Evolutionary conservation across 2,113 vertebrate species (phyloP).

Genomic region (Pongo abelii): DNA sequence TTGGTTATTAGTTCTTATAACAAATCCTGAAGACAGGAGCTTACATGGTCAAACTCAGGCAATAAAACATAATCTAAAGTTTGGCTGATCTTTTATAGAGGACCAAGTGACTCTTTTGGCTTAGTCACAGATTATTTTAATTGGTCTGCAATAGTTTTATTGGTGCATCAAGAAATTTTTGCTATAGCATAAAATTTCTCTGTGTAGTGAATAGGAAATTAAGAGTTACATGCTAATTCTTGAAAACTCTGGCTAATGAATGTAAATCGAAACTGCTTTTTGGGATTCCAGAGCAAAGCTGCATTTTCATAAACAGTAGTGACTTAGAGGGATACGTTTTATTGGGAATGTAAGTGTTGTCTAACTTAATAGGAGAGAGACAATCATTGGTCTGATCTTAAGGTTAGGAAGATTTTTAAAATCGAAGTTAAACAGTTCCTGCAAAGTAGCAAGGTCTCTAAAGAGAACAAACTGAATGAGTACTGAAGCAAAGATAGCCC

Average conservation of each 20-base stretch:
- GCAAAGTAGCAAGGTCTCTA: background rate
- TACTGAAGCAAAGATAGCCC: background rate
- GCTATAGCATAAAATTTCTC: background rate
- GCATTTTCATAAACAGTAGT: background rate
- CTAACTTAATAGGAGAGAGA: background rate
- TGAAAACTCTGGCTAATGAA: background rate
- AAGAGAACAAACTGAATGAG: background rate
- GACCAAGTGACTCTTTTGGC: background rate
- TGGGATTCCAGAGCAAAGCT: background rate
- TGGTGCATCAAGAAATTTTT: background rate
- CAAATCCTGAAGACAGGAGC: background rate
- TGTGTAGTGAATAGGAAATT: background rate
- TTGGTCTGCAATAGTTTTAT: background rate
- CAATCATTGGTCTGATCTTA: background rate
- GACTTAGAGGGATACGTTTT: background rate
- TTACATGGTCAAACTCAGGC: background rate
- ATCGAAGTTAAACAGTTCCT: background rate
- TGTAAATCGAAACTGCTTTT: background rate
- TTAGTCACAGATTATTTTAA: background rate
- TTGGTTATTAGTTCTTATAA: background rate
- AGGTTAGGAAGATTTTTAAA: background rate
- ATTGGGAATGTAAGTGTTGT: background rate
- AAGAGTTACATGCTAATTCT: background rate
- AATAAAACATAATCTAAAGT: background rate
- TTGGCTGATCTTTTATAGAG: background rate